Percentiles rank a stretch among this genome's conserved stretches.
phyloP scores from a whole-genome alignment of 2,113 vertebrate species.

The Burhinus bistriatus region DNA sequence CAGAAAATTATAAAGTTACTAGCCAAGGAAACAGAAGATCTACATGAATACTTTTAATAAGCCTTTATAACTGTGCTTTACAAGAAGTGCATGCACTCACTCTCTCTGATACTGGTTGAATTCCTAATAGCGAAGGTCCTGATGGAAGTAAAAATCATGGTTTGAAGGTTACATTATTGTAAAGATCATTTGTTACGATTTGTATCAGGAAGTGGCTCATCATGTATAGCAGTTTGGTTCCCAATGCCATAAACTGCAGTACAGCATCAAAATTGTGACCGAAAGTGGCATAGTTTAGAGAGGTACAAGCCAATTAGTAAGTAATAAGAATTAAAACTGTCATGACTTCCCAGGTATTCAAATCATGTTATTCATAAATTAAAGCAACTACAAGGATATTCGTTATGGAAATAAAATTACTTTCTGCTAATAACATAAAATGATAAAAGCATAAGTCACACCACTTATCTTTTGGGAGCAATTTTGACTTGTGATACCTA shows the following conservation, averaged over 20 bases:
- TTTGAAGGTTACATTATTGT: conserved; percentile 19
- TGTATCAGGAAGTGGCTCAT: background rate
- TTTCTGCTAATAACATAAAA: background rate
- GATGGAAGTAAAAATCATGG: conserved; percentile 16
- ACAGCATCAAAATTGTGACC: background rate
- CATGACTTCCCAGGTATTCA: background rate
- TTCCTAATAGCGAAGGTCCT: conserved; percentile 1
- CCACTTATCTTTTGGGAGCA: background rate
- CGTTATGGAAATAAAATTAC: background rate
- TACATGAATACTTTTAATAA: conserved; percentile 9
- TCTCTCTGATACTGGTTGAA: background rate
- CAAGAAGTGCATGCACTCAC: background rate
- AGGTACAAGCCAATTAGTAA: background rate
- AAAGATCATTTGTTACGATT: background rate
- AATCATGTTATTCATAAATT: background rate
- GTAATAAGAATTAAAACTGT: background rate
- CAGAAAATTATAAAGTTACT: background rate
- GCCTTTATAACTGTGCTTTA: background rate
- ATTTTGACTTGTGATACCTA: background rate
- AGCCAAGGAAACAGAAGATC: background rate
- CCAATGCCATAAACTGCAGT: background rate
- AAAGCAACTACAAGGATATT: background rate
- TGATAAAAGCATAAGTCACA: background rate
- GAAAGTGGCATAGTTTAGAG: conserved; percentile 5
- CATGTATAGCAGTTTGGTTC: background rate